Percentiles rank a stretch among this genome's conserved stretches.
phyloP scores from a whole-genome alignment of 2,888 invertebrate species.

The Tiliacea citrago region DNA sequence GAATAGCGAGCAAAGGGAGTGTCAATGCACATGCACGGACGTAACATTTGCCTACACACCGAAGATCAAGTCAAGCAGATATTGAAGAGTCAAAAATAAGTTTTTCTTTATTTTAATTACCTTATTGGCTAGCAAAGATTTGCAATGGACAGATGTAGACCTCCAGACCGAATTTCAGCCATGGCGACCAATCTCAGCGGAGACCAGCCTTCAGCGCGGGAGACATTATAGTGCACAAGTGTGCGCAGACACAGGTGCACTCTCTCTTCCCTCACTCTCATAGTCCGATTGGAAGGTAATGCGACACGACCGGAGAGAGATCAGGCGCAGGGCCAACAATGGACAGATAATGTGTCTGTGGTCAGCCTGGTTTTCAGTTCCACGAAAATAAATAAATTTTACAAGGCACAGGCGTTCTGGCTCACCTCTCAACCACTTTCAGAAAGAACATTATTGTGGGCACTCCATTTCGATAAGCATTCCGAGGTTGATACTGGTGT shows the following conservation, averaged over 20 bases:
- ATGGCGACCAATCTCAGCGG: no score
- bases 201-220: no score
- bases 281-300: no score
- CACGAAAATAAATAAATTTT: not conserved
- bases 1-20: constrained; percentile 29
- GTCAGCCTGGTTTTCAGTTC: not conserved
- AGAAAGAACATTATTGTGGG: not conserved
- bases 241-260: no score
- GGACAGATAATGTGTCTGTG: not conserved
- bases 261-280: no score
- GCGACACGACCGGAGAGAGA: no score
- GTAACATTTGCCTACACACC: not conserved
- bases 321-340: not conserved
- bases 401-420: not conserved
- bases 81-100: no score
- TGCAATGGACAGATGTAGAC: no score
- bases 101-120: not conserved
- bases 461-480: constrained; percentile 15
- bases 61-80: not conserved
- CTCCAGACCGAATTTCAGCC: no score
- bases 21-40: not conserved
- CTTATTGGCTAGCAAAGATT: no score
- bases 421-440: not conserved
- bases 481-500: constrained; percentile 16
- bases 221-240: no score